These are phyloP conservation scores for Mobula hypostoma DNA, from an alignment of 2,113 vertebrate genomes.

Conservation along the genomic window DNA sequence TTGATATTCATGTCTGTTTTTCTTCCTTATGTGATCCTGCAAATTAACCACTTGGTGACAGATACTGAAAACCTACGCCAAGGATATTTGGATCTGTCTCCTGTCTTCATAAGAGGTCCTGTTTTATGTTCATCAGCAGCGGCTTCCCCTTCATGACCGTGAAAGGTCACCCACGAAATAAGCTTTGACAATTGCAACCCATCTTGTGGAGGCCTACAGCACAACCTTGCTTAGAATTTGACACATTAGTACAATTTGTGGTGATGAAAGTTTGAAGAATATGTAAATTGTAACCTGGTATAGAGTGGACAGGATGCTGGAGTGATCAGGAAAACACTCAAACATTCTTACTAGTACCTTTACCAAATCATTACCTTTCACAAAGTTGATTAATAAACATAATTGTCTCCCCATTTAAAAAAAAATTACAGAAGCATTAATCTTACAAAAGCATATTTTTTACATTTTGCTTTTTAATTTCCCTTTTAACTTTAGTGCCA, in stretches of 20 bases:
- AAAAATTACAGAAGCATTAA: background rate
- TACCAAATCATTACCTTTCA: no score
- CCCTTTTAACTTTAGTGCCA: background rate
- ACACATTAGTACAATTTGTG: background rate
- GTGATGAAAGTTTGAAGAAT: background rate
- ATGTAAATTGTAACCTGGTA: background rate
- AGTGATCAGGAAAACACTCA: background rate
- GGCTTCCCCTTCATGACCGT: background rate
- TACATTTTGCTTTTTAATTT: background rate
- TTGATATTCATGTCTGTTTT: slow-evolving; percentile 6
- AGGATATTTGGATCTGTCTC: background rate
- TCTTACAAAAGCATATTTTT: background rate
- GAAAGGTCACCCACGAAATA: slow-evolving; percentile 14
- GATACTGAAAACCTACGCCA: background rate
- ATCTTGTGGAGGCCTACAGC: background rate
- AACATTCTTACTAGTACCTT: background rate
- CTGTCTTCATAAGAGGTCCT: background rate
- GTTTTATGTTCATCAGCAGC: background rate
- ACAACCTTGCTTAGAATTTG: background rate
- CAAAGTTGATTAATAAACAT: background rate
- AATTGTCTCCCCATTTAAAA: background rate
- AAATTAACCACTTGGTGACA: background rate
- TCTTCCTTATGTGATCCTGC: background rate
- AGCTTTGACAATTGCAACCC: background rate
- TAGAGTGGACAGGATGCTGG: background rate